Evolutionary conservation across 2,797 vertebrate genomes (phyloP).

Genomic region (Graptemys geographica): DNA sequence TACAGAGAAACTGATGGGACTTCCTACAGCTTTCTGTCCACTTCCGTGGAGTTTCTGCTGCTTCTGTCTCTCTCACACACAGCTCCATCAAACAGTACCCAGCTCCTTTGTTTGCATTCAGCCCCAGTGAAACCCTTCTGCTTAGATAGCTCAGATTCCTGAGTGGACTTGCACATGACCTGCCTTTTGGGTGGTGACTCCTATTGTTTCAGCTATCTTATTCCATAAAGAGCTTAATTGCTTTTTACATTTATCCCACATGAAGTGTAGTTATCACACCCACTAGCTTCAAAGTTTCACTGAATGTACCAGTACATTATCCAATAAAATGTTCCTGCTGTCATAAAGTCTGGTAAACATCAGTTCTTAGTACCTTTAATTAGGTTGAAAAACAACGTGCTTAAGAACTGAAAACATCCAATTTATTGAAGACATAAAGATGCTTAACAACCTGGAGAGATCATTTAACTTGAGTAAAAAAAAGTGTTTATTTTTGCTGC

Average conservation of each 20-base stretch:
- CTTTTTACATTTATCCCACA: neutral
- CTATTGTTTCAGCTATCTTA: constrained; percentile 38
- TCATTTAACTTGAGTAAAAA: neutral
- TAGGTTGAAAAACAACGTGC: neutral
- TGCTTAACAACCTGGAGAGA: neutral
- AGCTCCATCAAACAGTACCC: neutral
- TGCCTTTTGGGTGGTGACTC: constrained; percentile 44
- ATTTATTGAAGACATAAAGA: neutral
- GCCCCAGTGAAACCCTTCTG: neutral
- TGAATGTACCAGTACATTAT: neutral
- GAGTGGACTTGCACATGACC: constrained; percentile 14
- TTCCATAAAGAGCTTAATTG: constrained; percentile 1
- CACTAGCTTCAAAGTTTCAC: constrained; percentile 11
- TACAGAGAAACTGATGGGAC: neutral
- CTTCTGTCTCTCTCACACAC: neutral
- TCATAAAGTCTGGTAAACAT: neutral
- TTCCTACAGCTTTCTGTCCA: neutral
- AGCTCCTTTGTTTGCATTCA: neutral
- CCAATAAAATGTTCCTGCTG: neutral
- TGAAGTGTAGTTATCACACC: neutral
- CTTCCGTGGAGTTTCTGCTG: neutral
- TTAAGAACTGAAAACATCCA: neutral
- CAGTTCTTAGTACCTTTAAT: neutral
- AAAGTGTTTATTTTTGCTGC: neutral
- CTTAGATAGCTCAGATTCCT: neutral